Percentiles rank a stretch among this genome's conserved stretches.
Conservation (phyloP, 2,888 invertebrate species). For the Caenorhabditis becei region DNA sequence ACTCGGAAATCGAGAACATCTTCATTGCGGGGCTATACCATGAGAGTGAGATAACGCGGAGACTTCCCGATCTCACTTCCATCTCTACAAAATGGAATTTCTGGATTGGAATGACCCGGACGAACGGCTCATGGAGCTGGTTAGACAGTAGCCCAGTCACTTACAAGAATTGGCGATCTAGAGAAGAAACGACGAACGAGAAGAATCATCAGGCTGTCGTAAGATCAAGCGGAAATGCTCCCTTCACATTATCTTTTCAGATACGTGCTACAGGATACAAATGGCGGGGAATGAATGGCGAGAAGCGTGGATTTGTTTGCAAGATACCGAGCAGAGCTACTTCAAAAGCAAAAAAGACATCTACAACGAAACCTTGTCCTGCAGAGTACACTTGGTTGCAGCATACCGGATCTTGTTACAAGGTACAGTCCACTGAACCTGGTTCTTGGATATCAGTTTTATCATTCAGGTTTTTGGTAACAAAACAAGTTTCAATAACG, state of each 20-base stretch:
- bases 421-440: not conserved
- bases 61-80: too few relatives aligned
- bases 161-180: too few relatives aligned
- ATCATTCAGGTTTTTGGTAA: too few relatives aligned
- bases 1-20: slow-evolving; percentile 9
- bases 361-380: too few relatives aligned
- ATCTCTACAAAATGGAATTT: not conserved
- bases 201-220: too few relatives aligned
- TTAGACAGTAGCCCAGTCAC: too few relatives aligned
- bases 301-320: not conserved
- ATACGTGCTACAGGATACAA: not conserved
- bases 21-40: slow-evolving; percentile 13
- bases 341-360: not conserved
- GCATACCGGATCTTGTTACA: not conserved
- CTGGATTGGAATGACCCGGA: not conserved
- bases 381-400: too few relatives aligned
- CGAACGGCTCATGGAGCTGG: too few relatives aligned
- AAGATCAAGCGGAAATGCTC: too few relatives aligned
- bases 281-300: not conserved
- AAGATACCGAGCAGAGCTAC: too few relatives aligned
- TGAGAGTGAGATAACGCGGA: not conserved
- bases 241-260: not conserved
- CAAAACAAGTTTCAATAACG: not conserved
- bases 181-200: too few relatives aligned
- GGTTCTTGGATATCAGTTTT: not conserved